A percentile compares a stretch with the other conserved stretches of the same genome.
Conservation (phyloP, 35 echinoderm and acorn worm species). For the Heliocidaris erythrogramma region DNA sequence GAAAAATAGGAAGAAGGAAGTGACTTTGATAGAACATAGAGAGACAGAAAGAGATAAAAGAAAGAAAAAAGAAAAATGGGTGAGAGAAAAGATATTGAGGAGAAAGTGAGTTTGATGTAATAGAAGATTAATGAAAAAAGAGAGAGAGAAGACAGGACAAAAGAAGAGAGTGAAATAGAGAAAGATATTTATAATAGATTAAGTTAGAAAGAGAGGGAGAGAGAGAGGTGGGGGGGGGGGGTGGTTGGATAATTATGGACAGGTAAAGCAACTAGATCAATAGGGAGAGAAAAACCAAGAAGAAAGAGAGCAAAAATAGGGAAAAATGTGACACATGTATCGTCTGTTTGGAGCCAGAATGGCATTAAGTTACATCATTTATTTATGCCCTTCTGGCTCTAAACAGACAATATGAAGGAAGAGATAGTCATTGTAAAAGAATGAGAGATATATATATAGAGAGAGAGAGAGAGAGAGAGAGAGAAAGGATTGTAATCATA, state of each 20-base stretch:
- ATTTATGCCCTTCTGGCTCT: too few species aligned
- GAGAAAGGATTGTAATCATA: too few species aligned
- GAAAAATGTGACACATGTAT: too few species aligned
- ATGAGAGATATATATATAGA: background rate
- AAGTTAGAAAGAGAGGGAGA: background rate
- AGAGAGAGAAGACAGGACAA: background rate
- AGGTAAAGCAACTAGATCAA: too few species aligned
- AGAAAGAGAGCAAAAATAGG: too few species aligned
- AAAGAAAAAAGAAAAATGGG: background rate
- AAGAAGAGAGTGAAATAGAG: background rate
- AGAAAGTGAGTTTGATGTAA: background rate
- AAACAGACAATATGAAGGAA: background rate
- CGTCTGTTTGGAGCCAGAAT: too few species aligned
- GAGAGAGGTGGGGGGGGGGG: background rate
- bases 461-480: slow-evolving; percentile 2
- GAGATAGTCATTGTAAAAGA: background rate
- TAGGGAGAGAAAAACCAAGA: too few species aligned
- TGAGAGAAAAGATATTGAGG: background rate
- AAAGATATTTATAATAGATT: background rate
- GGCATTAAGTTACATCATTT: too few species aligned
- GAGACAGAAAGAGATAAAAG: background rate
- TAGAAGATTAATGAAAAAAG: background rate
- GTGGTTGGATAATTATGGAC: too few species aligned
- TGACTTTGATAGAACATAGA: background rate
- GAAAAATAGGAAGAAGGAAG: background rate